Conservation (phyloP, 2,797 vertebrate species). For the Phataginus tricuspis region DNA sequence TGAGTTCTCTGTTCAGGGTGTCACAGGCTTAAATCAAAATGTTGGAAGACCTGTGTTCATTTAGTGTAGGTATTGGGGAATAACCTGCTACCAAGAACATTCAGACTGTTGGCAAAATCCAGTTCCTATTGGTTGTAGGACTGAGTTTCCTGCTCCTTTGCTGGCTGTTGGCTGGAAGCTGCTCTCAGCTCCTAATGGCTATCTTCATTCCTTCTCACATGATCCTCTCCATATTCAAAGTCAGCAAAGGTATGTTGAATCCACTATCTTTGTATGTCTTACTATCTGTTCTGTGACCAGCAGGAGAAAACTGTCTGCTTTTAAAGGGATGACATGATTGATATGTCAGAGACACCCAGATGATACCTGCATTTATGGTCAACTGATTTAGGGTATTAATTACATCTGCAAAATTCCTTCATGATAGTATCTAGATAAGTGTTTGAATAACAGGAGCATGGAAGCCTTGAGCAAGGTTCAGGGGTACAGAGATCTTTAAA, state of each 20-base stretch:
- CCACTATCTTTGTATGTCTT: not conserved
- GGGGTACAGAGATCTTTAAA: not conserved
- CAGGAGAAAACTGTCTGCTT: not conserved
- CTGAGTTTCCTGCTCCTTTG: not conserved
- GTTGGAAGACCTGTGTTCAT: not conserved
- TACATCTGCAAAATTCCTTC: not conserved
- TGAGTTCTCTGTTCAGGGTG: not conserved
- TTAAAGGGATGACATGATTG: not conserved
- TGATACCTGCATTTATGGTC: not conserved
- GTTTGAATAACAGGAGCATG: not conserved
- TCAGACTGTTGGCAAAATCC: not conserved
- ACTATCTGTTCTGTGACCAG: not conserved
- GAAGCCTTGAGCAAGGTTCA: not conserved
- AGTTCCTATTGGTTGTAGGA: not conserved
- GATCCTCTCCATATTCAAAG: not conserved
- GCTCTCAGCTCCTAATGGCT: not conserved
- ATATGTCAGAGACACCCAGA: not conserved
- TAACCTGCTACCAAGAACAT: not conserved
- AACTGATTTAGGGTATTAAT: not conserved
- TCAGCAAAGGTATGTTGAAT: not conserved
- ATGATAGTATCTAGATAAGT: not conserved
- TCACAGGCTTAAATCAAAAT: not conserved
- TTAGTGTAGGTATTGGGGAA: not conserved
- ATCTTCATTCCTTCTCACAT: not conserved
- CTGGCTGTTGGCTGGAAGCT: not conserved